These are phyloP conservation scores for Balearica regulorum DNA, from an alignment of 2,797 vertebrate genomes.

Conservation along the genomic window DNA sequence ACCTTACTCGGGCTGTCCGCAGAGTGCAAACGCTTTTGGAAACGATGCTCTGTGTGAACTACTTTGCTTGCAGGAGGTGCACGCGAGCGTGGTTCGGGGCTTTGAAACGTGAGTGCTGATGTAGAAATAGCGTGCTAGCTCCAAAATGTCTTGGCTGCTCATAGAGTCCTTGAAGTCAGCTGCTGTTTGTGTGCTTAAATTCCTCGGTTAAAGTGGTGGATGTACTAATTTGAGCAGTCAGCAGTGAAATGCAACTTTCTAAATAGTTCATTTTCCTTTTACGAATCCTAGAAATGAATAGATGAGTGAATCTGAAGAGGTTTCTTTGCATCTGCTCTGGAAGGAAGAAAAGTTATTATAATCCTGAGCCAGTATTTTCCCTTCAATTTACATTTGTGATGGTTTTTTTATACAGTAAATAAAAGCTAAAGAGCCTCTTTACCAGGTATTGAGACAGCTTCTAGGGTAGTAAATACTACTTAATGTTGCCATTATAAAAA, in stretches of 20 bases:
- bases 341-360: not conserved
- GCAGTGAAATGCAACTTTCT: not conserved
- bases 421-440: not conserved
- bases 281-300: not conserved
- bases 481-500: not conserved
- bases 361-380: not conserved
- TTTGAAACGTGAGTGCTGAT: rapidly evolving
- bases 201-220: not conserved
- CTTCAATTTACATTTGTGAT: not conserved
- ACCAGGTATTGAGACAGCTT: not conserved
- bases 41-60: rapidly evolving
- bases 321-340: not conserved
- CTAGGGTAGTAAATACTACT: not conserved
- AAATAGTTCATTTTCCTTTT: not conserved
- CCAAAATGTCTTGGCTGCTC: not conserved
- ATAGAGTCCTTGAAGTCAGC: not conserved
- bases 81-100: not conserved
- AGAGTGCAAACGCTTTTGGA: rapidly evolving
- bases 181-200: not conserved
- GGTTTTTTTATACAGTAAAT: not conserved
- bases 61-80: not conserved
- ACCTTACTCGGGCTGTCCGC: rapidly evolving
- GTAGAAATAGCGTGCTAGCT: not conserved
- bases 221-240: not conserved
- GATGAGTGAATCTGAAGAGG: not conserved